Percentiles rank a stretch among this genome's conserved stretches.
Evolutionary conservation across 2,113 vertebrate species (phyloP).

Genomic region (Alectura lathami): DNA sequence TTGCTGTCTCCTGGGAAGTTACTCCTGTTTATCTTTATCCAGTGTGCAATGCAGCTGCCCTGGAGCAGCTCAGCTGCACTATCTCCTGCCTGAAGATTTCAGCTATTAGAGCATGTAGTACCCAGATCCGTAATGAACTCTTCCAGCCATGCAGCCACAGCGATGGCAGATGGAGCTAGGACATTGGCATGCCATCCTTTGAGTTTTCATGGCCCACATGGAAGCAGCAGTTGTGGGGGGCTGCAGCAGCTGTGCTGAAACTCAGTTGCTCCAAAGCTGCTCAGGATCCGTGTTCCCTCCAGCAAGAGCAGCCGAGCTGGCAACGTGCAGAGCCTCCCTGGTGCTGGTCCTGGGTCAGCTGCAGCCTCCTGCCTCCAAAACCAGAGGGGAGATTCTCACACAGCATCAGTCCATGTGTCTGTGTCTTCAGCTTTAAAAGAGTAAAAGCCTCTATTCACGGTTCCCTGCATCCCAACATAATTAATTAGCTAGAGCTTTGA

Average conservation of each 20-base stretch:
- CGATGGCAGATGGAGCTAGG: not conserved
- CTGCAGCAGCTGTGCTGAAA: not conserved
- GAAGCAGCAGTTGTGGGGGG: not conserved
- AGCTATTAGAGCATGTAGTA: not conserved
- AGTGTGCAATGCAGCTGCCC: not conserved
- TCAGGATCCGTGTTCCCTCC: not conserved
- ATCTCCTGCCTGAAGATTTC: not conserved
- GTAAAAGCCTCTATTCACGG: not conserved
- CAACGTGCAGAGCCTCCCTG: not conserved
- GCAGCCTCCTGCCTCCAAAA: not conserved
- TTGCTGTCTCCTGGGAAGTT: not conserved
- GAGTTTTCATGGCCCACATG: not conserved
- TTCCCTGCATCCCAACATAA: constrained; percentile 17
- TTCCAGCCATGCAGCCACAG: not conserved
- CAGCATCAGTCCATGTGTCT: not conserved
- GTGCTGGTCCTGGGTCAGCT: not conserved
- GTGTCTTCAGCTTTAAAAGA: not conserved
- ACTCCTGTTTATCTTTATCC: not conserved
- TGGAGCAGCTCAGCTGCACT: not conserved
- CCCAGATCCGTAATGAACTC: not conserved
- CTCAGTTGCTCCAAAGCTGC: not conserved
- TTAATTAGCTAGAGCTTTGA: constrained; percentile 31
- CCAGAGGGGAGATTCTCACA: not conserved
- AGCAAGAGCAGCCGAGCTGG: not conserved
- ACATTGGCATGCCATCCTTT: not conserved